Evolutionary conservation across 2,113 vertebrate species (phyloP).

Genomic region (Hystrix brachyura): DNA sequence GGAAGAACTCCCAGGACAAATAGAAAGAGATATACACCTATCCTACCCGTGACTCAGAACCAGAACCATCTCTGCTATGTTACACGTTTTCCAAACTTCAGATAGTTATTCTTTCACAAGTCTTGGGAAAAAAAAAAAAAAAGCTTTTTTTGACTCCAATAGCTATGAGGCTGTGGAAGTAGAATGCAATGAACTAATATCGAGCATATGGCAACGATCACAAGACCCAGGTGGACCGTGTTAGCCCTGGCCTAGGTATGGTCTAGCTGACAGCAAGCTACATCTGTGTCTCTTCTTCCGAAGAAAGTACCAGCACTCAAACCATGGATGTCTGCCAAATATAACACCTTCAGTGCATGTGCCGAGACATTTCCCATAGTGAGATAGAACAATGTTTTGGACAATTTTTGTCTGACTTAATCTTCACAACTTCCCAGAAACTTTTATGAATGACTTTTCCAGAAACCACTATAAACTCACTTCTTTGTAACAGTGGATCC

Average conservation of each 20-base stretch:
- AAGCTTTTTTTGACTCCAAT: background rate
- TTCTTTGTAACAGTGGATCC: background rate
- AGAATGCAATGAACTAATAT: background rate
- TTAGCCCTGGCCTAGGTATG: background rate
- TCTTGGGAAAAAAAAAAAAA: background rate
- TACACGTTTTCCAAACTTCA: constrained; percentile 8
- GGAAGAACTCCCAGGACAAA: constrained; percentile 43
- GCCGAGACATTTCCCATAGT: background rate
- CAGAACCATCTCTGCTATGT: background rate
- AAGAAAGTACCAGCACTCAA: background rate
- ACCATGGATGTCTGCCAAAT: background rate
- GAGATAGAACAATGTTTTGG: background rate
- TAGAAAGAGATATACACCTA: background rate
- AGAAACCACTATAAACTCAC: background rate
- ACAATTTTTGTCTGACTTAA: background rate
- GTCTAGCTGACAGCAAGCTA: background rate
- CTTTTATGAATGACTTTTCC: background rate
- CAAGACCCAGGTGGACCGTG: background rate
- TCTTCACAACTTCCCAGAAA: background rate
- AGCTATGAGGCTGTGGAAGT: background rate
- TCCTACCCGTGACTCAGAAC: background rate
- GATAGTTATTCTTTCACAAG: constrained; percentile 34
- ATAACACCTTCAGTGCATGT: background rate
- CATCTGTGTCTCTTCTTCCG: constrained; percentile 5
- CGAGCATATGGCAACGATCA: background rate